These are phyloP conservation scores for Eurosta solidaginis DNA, from an alignment of 1,140 invertebrate genomes.

Conservation along the genomic window DNA sequence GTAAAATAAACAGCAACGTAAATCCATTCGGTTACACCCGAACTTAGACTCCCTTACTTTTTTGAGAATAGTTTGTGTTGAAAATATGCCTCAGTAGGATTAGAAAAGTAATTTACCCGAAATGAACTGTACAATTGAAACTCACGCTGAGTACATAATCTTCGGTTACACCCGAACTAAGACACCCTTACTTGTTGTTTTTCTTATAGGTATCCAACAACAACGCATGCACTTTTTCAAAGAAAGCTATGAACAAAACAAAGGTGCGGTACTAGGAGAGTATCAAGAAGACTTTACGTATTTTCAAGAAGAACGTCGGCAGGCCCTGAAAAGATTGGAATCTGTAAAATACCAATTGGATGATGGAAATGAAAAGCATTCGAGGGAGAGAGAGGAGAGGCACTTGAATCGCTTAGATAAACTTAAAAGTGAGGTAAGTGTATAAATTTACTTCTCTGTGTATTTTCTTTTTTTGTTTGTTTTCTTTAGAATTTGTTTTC, in stretches of 20 bases:
- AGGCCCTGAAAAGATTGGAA: constrained; percentile 52
- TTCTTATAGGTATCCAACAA: constrained; percentile 58
- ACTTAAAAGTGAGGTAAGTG: constrained; percentile 60
- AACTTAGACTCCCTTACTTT: too few relatives aligned
- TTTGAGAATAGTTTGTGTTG: too few relatives aligned
- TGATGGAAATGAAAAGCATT: constrained; percentile 41
- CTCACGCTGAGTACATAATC: too few relatives aligned
- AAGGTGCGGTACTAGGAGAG: constrained; percentile 61
- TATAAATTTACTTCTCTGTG: not conserved
- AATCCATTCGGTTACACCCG: too few relatives aligned
- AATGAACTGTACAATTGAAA: too few relatives aligned
- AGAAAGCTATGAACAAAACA: constrained; percentile 63
- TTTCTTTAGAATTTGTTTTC: too few relatives aligned
- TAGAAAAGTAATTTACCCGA: too few relatives aligned
- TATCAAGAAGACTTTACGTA: constrained; percentile 60
- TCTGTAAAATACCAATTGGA: constrained; percentile 54
- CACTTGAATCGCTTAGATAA: constrained; percentile 61
- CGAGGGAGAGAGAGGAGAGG: constrained; percentile 47
- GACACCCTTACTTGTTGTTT: too few relatives aligned
- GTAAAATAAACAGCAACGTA: too few relatives aligned
- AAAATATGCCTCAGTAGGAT: too few relatives aligned
- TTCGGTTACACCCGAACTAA: too few relatives aligned
- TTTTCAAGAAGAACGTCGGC: constrained; percentile 57
- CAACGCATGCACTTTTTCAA: constrained; percentile 63
- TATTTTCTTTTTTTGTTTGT: too few relatives aligned